phyloP scores from a whole-genome alignment of 2,888 invertebrate genomes.

The Germaria angustata region DNA sequence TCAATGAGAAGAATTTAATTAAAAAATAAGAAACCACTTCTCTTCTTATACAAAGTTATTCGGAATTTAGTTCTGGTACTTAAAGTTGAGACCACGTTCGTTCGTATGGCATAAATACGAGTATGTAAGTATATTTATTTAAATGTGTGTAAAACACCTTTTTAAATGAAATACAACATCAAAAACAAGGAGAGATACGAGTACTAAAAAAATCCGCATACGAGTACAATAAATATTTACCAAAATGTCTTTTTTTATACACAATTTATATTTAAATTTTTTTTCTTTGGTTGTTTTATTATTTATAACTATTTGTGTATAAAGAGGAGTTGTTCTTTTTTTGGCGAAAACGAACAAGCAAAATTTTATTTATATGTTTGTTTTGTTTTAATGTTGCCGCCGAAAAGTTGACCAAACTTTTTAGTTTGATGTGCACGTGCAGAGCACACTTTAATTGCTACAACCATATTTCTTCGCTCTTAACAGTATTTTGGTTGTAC shows the following conservation, averaged over 20 bases:
- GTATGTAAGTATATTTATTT: constrained; percentile 4
- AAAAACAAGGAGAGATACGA: constrained; percentile 20
- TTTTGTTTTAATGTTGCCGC: constrained; percentile 42
- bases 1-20: constrained; percentile 33
- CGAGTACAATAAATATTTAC: constrained; percentile 51
- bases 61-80: constrained; percentile 47
- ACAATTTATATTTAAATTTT: constrained; percentile 10
- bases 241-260: constrained; percentile 44
- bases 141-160: constrained; percentile 60
- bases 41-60: constrained; percentile 33
- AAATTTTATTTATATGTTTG: constrained; percentile 24
- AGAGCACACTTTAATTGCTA: constrained; percentile 63
- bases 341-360: constrained; percentile 34
- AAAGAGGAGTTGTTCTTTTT: constrained; percentile 31
- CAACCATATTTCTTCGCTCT: constrained; percentile 24
- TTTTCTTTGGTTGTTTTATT: constrained; percentile 15
- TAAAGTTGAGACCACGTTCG: background rate
- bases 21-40: constrained; percentile 5
- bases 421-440: constrained; percentile 59
- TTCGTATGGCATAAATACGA: background rate
- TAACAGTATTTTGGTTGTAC: constrained; percentile 29
- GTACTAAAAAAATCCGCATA: constrained; percentile 32
- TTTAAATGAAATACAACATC: constrained; percentile 36
- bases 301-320: constrained; percentile 36
- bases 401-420: constrained; percentile 33